phyloP scores from a whole-genome alignment of 2,888 invertebrate species.

The Himalopsyche kuldschensis region DNA sequence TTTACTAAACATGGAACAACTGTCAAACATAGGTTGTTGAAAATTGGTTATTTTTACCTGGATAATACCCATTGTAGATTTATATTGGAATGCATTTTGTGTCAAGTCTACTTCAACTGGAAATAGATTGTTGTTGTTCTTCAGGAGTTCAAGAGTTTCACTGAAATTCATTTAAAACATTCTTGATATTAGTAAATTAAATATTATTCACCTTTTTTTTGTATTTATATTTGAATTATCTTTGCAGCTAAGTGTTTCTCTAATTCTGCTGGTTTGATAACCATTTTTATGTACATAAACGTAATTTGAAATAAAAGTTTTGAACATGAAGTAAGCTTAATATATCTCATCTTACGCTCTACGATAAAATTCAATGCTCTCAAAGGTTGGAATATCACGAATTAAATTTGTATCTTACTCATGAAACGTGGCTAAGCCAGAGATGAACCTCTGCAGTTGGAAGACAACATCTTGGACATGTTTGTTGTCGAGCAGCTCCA shows the following conservation, averaged over 20 bases:
- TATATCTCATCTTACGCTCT: too few relatives aligned
- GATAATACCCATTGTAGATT: conserved; percentile 61
- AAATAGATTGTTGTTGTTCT: conserved; percentile 76
- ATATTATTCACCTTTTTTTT: too few relatives aligned
- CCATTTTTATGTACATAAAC: too few relatives aligned
- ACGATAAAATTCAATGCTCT: too few relatives aligned
- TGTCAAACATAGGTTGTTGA: conserved; percentile 7
- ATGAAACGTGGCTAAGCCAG: conserved; percentile 74
- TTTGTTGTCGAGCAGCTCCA: conserved; percentile 96
- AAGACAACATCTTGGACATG: conserved; percentile 95
- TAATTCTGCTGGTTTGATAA: too few relatives aligned
- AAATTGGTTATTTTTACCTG: conserved; percentile 45
- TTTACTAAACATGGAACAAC: too few relatives aligned
- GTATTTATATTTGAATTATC: too few relatives aligned
- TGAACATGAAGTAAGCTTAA: too few relatives aligned
- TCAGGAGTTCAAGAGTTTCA: conserved; percentile 76
- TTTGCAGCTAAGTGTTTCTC: too few relatives aligned
- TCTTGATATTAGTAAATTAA: too few relatives aligned
- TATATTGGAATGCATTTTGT: conserved; percentile 89
- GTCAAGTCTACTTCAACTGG: conserved; percentile 96
- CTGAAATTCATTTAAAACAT: conserved; percentile 56
- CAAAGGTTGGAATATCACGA: too few relatives aligned
- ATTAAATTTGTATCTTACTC: conserved; percentile 45
- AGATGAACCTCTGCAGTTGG: conserved; percentile 80
- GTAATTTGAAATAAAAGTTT: too few relatives aligned